Base-by-base conservation (phyloP, 2,888 invertebrate genomes). In the Plebejus melissa region DNA sequence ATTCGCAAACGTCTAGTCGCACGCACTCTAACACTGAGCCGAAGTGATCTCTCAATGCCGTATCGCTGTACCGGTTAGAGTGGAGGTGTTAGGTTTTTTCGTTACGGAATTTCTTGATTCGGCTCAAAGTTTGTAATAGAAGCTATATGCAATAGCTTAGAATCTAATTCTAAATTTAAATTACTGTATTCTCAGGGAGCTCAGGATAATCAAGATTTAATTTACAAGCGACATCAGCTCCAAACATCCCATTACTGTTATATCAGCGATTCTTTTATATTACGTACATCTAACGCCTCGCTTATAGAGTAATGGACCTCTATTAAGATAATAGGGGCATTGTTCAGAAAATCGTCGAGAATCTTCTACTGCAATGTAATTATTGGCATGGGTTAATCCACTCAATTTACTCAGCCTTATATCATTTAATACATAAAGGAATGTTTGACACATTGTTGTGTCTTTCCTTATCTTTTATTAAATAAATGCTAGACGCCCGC, bases 281-380 rank as follows among this genome's bases (percentile, higher is more conserved):
- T 71, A 28, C 71, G 22, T 46, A 46, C 71, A 50, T 71, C 71
- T 71, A 71, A 71, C 71, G 71, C 46, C 46, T 28, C 71, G 46
- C 71, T 71, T n/a, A 16, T 50, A 71, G 60, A 60, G 50, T 71
- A 71, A 71, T 71, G 28, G 50, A 28, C 46, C 46, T 70, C 71
- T 71, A 71, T 71, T 71, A 71, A 71, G 71, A 50, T 71, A 71
- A 71, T 71, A 50, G 71, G 71, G 16, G 50, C 71, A 71, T 71
- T 50, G 71, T 71, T 71, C 71, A 71, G 71, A 71, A 46, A 71
- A 71, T 71, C 28, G 71, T n/a, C 71, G 46, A 6, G 46, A 13
- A 71, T 71, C 71, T 50, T 71, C 71, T 70, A 9, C 41, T 70
- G 70, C 71, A 28, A 41, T 46, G 71, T 71, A 71, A 71, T 71